A percentile compares a stretch with the other conserved stretches of the same genome.
Evolutionary conservation across 2,797 vertebrate genomes (phyloP).

Genomic region (Coreius guichenoti): DNA sequence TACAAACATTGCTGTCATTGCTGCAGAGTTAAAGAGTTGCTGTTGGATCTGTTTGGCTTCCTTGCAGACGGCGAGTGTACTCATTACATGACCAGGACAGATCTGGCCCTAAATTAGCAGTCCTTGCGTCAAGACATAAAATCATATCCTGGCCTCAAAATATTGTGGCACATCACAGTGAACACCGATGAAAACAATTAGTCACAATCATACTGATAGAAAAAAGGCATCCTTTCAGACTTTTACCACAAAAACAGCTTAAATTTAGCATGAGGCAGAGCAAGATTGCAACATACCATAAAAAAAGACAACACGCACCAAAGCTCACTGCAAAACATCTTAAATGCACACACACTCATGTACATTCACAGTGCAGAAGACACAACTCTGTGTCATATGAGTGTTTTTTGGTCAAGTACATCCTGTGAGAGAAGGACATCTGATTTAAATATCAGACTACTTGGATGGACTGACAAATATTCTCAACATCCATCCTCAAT

Average conservation of each 20-base stretch:
- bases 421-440: neutral
- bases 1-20: conserved; percentile 36
- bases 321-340: conserved; percentile 48
- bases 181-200: conserved; percentile 71
- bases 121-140: conserved; percentile 21
- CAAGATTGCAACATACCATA: conserved; percentile 62
- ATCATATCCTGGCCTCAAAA: conserved; percentile 50
- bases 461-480: conserved; percentile 9
- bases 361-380: conserved; percentile 73
- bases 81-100: neutral
- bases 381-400: conserved; percentile 49
- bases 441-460: conserved; percentile 21
- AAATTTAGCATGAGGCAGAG: conserved; percentile 63
- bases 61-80: neutral
- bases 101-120: conserved; percentile 5
- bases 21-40: conserved; percentile 17
- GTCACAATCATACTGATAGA: conserved; percentile 61
- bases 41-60: conserved; percentile 11
- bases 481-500: conserved; percentile 6
- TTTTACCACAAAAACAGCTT: conserved; percentile 62
- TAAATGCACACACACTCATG: conserved; percentile 26
- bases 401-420: conserved; percentile 31
- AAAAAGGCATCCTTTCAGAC: conserved; percentile 57
- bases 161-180: conserved; percentile 74
- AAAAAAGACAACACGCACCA: conserved; percentile 59